Conservation (phyloP, 2,797 vertebrate species). For the Notamacropus eugenii region DNA sequence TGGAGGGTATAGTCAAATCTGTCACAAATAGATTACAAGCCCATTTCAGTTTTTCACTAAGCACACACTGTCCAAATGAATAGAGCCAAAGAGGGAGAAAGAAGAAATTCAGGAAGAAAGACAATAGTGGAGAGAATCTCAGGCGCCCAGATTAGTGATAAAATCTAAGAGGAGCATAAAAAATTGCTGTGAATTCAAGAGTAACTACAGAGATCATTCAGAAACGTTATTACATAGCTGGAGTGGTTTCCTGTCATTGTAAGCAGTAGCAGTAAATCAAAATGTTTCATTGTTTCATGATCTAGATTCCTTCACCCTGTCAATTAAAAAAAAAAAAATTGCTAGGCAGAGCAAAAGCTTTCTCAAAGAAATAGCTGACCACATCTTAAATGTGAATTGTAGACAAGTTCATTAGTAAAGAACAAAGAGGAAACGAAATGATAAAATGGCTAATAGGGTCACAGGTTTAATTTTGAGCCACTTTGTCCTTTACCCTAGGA, state of each 20-base stretch:
- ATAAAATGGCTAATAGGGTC: neutral
- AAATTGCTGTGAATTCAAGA: constrained; percentile 11
- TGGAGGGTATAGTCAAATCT: neutral
- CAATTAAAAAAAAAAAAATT: constrained; percentile 54
- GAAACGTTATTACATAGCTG: fast-evolving
- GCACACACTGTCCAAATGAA: neutral
- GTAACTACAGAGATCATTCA: neutral
- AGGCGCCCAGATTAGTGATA: neutral
- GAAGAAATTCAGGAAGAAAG: constrained; percentile 7
- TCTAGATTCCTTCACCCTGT: constrained; percentile 47
- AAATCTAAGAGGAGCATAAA: constrained; percentile 27
- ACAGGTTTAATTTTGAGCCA: constrained; percentile 23
- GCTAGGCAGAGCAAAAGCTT: constrained; percentile 44
- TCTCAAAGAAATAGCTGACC: constrained; percentile 46
- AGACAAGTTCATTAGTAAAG: constrained; percentile 69
- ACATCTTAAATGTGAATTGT: constrained; percentile 24
- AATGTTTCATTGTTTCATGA: constrained; percentile 47
- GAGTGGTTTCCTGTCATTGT: neutral
- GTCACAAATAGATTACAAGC: neutral
- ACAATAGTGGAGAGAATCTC: constrained; percentile 20
- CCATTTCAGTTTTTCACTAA: neutral
- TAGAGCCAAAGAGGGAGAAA: constrained; percentile 32
- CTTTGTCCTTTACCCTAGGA: neutral
- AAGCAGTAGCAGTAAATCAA: constrained; percentile 25
- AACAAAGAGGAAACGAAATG: constrained; percentile 49